These are phyloP conservation scores for Isaurus tuberculatus DNA, from an alignment of 92 coral and sea anemone species.

Conservation along the genomic window DNA sequence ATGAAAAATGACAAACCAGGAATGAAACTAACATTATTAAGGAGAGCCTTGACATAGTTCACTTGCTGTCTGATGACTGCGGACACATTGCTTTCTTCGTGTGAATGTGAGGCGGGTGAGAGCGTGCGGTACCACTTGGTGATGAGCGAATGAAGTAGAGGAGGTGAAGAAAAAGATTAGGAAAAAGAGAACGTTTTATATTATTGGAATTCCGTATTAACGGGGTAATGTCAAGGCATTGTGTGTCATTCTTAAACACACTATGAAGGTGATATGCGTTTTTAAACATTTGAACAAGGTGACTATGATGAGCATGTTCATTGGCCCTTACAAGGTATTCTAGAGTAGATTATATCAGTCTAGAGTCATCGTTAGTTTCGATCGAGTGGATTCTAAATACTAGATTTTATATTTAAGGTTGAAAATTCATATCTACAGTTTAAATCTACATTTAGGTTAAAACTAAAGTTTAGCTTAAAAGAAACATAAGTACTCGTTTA, in stretches of 20 bases:
- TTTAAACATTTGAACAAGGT: background rate
- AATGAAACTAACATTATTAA: slow-evolving; percentile 83
- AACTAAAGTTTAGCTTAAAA: too few relatives aligned
- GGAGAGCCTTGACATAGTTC: slow-evolving; percentile 82
- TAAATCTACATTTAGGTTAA: too few relatives aligned
- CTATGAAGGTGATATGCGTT: background rate
- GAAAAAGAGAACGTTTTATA: background rate
- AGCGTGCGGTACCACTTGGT: slow-evolving; percentile 44
- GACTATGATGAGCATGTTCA: too few relatives aligned
- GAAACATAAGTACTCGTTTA: too few relatives aligned
- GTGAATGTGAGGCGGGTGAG: slow-evolving; percentile 29
- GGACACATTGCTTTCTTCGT: slow-evolving; percentile 73
- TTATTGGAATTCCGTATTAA: slow-evolving; percentile 44
- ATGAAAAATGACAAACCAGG: background rate
- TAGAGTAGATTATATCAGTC: too few relatives aligned
- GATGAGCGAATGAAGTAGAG: slow-evolving; percentile 18
- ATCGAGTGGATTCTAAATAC: too few relatives aligned
- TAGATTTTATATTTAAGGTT: too few relatives aligned
- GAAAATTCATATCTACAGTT: too few relatives aligned
- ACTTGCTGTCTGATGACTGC: slow-evolving; percentile 77
- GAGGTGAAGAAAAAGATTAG: background rate
- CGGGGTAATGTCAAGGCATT: background rate
- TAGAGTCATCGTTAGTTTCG: too few relatives aligned
- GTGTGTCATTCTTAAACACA: background rate
- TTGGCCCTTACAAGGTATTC: too few relatives aligned